Percentiles rank a stretch among this genome's conserved stretches.
These are phyloP conservation scores for Lypha dubia DNA, from an alignment of 2,888 invertebrate species.

Conservation along the genomic window DNA sequence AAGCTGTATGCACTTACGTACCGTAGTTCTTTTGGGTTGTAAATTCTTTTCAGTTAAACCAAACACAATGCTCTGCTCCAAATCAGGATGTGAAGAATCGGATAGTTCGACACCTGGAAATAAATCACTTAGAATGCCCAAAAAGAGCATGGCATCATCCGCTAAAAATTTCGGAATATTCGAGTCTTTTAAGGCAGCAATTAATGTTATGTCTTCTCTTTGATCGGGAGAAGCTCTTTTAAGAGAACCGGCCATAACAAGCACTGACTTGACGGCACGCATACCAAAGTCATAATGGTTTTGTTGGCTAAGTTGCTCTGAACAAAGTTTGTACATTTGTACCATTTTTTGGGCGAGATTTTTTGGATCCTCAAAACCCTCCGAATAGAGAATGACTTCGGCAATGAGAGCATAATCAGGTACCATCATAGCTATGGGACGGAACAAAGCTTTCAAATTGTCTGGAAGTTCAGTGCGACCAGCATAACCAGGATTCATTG, in stretches of 20 bases:
- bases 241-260: slow-evolving; percentile 95
- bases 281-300: slow-evolving; percentile 97
- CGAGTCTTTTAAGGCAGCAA: slow-evolving; percentile 93
- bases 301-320: slow-evolving; percentile 95
- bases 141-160: slow-evolving; percentile 92
- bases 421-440: slow-evolving; percentile 96
- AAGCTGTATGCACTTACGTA: slow-evolving; percentile 87
- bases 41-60: slow-evolving; percentile 85
- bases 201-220: slow-evolving; percentile 91
- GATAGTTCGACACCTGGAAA: slow-evolving; percentile 93
- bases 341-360: slow-evolving; percentile 95
- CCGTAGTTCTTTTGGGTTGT: slow-evolving; percentile 85
- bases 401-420: slow-evolving; percentile 95
- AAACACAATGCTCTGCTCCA: slow-evolving; percentile 87
- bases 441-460: slow-evolving; percentile 93
- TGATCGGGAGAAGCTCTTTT: slow-evolving; percentile 93
- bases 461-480: slow-evolving; percentile 95
- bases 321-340: slow-evolving; percentile 95
- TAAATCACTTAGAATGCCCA: slow-evolving; percentile 94
- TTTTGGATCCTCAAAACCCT: slow-evolving; percentile 95
- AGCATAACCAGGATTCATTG: slow-evolving; percentile 97
- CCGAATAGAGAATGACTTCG: slow-evolving; percentile 96
- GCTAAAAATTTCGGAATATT: slow-evolving; percentile 95
- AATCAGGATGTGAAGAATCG: slow-evolving; percentile 90
- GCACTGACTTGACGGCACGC: slow-evolving; percentile 96